Evolutionary conservation across 2,797 vertebrate species (phyloP).

Genomic region (Oceanodroma leucorhoa): DNA sequence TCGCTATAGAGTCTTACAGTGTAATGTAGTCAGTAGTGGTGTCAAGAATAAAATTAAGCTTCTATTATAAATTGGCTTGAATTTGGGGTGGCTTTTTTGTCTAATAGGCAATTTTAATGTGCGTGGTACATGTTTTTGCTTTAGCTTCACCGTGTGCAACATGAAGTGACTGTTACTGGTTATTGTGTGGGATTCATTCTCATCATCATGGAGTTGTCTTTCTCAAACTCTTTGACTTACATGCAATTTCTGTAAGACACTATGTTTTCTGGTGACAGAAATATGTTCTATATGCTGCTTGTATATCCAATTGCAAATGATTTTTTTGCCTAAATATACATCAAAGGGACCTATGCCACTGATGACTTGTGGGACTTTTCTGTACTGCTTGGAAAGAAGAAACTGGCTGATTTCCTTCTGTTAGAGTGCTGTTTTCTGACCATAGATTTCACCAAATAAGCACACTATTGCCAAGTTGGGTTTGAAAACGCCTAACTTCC

Average conservation of each 20-base stretch:
- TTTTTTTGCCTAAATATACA: not conserved
- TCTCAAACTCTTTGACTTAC: not conserved
- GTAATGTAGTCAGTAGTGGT: not conserved
- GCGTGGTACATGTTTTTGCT: not conserved
- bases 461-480: not conserved
- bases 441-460: not conserved
- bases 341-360: not conserved
- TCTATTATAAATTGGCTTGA: not conserved
- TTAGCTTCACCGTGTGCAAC: not conserved
- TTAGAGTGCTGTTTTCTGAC: not conserved
- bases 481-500: not conserved
- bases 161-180: not conserved
- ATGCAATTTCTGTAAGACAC: not conserved
- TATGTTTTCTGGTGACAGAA: not conserved
- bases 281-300: not conserved
- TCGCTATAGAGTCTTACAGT: not conserved
- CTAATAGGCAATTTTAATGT: not conserved
- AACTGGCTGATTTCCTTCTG: not conserved
- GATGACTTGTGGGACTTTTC: not conserved
- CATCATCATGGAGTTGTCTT: not conserved
- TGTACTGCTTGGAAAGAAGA: not conserved
- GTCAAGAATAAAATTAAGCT: not conserved
- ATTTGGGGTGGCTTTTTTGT: not conserved
- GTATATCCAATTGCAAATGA: not conserved
- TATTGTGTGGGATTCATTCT: not conserved